These are phyloP conservation scores for Rhabdornis inornatus DNA, from an alignment of 2,113 vertebrate species.

Conservation along the genomic window DNA sequence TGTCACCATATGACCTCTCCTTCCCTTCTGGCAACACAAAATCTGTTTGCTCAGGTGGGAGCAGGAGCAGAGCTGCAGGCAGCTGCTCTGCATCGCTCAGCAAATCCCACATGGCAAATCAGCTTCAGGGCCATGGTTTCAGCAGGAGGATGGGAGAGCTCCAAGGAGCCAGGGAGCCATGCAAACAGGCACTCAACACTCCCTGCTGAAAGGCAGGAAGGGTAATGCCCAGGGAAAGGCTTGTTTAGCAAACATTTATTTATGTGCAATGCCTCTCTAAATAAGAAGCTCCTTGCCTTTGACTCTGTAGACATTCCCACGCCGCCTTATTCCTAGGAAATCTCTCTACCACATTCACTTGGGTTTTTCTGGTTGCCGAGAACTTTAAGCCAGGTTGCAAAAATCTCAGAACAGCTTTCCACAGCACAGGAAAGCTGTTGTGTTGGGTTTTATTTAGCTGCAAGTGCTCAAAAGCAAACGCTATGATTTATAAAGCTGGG, in stretches of 20 bases:
- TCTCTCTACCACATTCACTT: not conserved
- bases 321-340: accelerated
- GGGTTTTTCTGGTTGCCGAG: not conserved
- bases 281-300: not conserved
- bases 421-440: not conserved
- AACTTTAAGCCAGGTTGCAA: not conserved
- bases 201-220: not conserved
- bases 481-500: not conserved
- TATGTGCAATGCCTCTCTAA: not conserved
- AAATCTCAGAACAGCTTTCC: not conserved
- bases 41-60: not conserved
- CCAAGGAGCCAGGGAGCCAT: accelerated
- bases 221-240: not conserved
- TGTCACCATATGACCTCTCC: not conserved
- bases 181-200: not conserved
- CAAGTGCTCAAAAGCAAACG: not conserved
- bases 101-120: not conserved
- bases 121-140: not conserved
- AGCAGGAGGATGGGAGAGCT: not conserved
- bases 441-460: not conserved
- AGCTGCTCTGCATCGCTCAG: not conserved
- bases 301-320: not conserved
- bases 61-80: not conserved
- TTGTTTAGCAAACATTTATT: not conserved
- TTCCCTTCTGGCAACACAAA: not conserved